Conservation (phyloP, 2,888 invertebrate species). For the Biston stratarius region DNA sequence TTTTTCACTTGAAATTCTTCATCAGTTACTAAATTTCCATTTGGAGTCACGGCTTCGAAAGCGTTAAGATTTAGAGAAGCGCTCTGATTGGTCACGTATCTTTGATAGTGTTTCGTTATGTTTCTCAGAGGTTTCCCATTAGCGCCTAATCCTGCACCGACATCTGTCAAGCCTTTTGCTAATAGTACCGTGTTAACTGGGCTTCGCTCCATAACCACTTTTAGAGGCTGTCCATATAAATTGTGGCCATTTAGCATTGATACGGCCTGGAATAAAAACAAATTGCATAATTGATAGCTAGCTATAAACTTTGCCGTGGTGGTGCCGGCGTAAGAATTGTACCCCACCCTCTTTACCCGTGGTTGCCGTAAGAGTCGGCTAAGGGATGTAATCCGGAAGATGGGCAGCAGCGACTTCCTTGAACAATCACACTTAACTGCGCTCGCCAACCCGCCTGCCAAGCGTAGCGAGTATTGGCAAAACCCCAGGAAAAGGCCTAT, state of each 20-base stretch:
- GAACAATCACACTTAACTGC: too few relatives aligned
- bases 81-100: slow-evolving; percentile 53
- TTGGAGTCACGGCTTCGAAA: slow-evolving; percentile 40
- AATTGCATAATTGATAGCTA: neutral
- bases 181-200: slow-evolving; percentile 51
- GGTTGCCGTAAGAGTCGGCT: too few relatives aligned
- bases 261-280: slow-evolving; percentile 66
- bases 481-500: too few relatives aligned
- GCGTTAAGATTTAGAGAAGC: slow-evolving; percentile 48
- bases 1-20: slow-evolving; percentile 29
- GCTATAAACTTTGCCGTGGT: too few relatives aligned
- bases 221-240: slow-evolving; percentile 61
- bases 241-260: slow-evolving; percentile 71
- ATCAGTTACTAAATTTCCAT: slow-evolving; percentile 3
- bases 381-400: too few relatives aligned
- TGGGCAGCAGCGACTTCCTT: too few relatives aligned
- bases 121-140: slow-evolving; percentile 64
- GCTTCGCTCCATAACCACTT: slow-evolving; percentile 57
- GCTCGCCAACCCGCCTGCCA: too few relatives aligned
- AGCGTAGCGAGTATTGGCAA: too few relatives aligned
- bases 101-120: slow-evolving; percentile 61
- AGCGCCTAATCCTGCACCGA: slow-evolving; percentile 69
- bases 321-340: too few relatives aligned
- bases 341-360: too few relatives aligned
- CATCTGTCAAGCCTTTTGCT: slow-evolving; percentile 64